Base-by-base conservation (phyloP, 2,888 invertebrate species). In the Tricholauxania praeusta region DNA sequence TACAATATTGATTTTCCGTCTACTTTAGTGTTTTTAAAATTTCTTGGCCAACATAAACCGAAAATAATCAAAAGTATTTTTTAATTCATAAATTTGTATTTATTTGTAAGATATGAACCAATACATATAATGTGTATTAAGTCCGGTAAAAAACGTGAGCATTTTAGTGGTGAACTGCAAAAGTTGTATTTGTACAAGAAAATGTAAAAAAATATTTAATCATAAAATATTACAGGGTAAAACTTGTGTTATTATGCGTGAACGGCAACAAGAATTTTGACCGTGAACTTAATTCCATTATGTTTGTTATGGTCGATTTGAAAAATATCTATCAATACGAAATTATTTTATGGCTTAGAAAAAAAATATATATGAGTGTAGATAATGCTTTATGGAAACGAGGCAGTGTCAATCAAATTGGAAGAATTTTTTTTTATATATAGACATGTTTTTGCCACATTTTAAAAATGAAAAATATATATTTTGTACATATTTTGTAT, bases 261-360 rank as follows among this genome's bases (percentile, higher is more conserved):
- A 57, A 55, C 17, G 65, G 17, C 55, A 62, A 49, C 8, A 60
- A 66, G 66, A 71, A 52, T 65, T 72, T 71, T 72, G 73, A 71
- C 72, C 76, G 28, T 74, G 74, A 74, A 72, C 74, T 74, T 72
- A 74, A 63, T 71, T 60, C 57, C 15, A 53, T 70, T 66, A 51
- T 64, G 53, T 70, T 74, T 68, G 60, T 67, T 63, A 48, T 49
- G 69, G 71, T 76, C 71, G 72, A 68, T 60, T 66, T 72, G 60
- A 63, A 66, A 69, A 68, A 69, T 68, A 68, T 57, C 59, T 69
- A 59, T 47, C 19, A 60, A 62, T 49, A 19, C 28, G 49, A 17
- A 28, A 19, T 19, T 48, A 57, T 59, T 57, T 59, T 28, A 57
- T 15, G 32, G 39, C 28, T 39, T 39, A 17, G 39, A 28, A 28